Evolutionary conservation across 2,888 invertebrate genomes (phyloP).

Genomic region (Andrena trimmerana): DNA sequence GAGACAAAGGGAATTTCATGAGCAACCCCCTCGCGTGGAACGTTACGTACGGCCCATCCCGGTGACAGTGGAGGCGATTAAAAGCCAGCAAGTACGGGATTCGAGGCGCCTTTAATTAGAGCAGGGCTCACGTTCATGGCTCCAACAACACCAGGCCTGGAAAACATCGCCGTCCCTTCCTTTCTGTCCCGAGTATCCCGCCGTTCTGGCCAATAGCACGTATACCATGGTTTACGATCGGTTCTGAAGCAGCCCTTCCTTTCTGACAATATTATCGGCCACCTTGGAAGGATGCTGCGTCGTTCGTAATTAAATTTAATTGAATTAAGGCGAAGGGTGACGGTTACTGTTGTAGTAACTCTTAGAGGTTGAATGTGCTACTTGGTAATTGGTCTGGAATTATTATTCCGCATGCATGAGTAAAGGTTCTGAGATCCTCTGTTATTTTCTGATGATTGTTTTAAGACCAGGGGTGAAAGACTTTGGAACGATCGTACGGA

Average conservation of each 20-base stretch:
- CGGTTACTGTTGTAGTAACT: no score
- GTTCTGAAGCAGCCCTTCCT: not conserved
- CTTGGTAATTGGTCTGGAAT: no score
- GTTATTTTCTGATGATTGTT: no score
- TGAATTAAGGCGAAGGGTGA: no score
- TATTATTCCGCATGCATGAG: no score
- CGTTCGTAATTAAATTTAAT: constrained; percentile 23
- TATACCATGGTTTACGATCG: constrained; percentile 38
- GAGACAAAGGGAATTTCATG: constrained; percentile 23
- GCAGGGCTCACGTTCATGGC: constrained; percentile 27
- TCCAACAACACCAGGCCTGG: not conserved
- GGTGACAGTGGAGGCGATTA: constrained; percentile 28
- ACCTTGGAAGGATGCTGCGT: no score
- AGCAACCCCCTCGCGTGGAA: constrained; percentile 10
- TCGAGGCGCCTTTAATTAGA: constrained; percentile 51
- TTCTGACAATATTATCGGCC: not conserved
- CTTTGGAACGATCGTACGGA: not conserved
- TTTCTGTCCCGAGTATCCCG: constrained; percentile 21
- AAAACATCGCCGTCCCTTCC: constrained; percentile 7
- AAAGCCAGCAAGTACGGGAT: constrained; percentile 41
- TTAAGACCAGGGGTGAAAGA: not conserved
- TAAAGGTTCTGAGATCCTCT: no score
- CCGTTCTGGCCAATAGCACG: constrained; percentile 23
- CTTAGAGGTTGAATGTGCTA: no score
- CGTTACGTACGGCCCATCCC: constrained; percentile 10